Conservation (phyloP, 2,888 invertebrate genomes). For the Mellilla xanthometata region DNA sequence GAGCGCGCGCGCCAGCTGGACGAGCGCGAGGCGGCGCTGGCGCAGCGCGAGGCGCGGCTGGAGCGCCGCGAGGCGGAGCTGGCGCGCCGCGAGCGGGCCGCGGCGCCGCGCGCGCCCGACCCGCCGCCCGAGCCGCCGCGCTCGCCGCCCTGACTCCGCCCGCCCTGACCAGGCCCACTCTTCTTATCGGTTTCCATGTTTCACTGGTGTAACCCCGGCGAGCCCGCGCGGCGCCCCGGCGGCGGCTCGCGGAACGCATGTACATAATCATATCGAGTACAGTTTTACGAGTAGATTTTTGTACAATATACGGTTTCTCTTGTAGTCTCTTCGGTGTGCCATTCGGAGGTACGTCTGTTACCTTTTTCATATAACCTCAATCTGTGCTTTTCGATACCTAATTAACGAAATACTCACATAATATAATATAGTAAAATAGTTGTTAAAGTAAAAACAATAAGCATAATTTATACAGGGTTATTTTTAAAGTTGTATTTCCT, state of each 20-base stretch:
- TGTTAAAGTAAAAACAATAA: constrained; percentile 68
- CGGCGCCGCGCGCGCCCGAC: constrained; percentile 27
- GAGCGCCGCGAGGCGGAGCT: constrained; percentile 60
- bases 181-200: constrained; percentile 46
- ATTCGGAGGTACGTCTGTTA: constrained; percentile 70
- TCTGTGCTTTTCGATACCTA: constrained; percentile 68
- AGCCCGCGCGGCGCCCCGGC: constrained; percentile 8
- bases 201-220: constrained; percentile 32
- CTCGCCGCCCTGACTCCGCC: background rate
- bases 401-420: constrained; percentile 75
- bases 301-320: constrained; percentile 66
- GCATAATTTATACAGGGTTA: constrained; percentile 82
- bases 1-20: constrained; percentile 65
- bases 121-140: constrained; percentile 59
- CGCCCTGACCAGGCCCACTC: constrained; percentile 10
- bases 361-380: constrained; percentile 71
- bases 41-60: constrained; percentile 57
- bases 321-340: constrained; percentile 74
- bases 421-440: constrained; percentile 67
- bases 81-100: constrained; percentile 38
- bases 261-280: constrained; percentile 78
- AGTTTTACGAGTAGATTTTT: constrained; percentile 68
- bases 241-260: constrained; percentile 46
- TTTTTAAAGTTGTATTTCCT: constrained; percentile 60
- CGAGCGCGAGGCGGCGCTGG: constrained; percentile 63